Percentiles rank a stretch among this genome's conserved stretches.
phyloP scores from a whole-genome alignment of 2,888 invertebrate genomes.

The Amblyjoppa proteus region DNA sequence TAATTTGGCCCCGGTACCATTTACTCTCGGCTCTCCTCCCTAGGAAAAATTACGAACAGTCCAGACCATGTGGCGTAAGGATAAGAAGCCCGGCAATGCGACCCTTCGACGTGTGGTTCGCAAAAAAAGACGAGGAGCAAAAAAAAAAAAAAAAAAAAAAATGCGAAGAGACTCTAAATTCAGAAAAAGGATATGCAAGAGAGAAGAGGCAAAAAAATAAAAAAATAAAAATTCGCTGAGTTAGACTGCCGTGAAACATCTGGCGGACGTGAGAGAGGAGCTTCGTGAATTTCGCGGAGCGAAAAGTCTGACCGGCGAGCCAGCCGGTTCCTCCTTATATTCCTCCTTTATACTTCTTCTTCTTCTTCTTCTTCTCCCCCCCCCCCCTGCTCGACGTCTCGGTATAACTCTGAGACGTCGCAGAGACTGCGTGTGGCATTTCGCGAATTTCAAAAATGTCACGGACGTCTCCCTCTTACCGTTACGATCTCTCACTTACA shows the following conservation, averaged over 20 bases:
- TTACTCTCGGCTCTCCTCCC: background rate
- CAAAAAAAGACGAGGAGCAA: background rate
- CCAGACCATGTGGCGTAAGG: conserved; percentile 1
- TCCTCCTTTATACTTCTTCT: background rate
- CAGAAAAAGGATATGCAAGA: conserved; percentile 24
- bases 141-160: background rate
- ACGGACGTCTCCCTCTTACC: conserved; percentile 72
- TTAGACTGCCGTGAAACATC: conserved; percentile 56
- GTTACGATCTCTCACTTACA: conserved; percentile 57
- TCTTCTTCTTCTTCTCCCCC: conserved; percentile 4
- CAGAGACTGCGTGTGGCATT: conserved; percentile 69
- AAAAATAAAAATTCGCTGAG: conserved; percentile 5
- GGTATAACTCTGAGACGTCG: conserved; percentile 61
- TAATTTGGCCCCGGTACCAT: background rate
- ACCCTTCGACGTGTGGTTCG: background rate
- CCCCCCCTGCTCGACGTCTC: conserved; percentile 12
- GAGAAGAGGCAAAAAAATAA: conserved; percentile 10
- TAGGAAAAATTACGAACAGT: conserved; percentile 5
- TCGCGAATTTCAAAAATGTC: conserved; percentile 77
- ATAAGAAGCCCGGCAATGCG: conserved; percentile 8
- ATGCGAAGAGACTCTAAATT: background rate
- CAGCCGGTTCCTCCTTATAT: conserved; percentile 15
- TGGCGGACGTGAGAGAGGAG: conserved; percentile 45
- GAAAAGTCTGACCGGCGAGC: conserved; percentile 67
- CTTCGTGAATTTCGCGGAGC: conserved; percentile 11